Evolutionary conservation across 2,113 vertebrate species (phyloP).

Genomic region (Rhegmatorhina hoffmannsi): DNA sequence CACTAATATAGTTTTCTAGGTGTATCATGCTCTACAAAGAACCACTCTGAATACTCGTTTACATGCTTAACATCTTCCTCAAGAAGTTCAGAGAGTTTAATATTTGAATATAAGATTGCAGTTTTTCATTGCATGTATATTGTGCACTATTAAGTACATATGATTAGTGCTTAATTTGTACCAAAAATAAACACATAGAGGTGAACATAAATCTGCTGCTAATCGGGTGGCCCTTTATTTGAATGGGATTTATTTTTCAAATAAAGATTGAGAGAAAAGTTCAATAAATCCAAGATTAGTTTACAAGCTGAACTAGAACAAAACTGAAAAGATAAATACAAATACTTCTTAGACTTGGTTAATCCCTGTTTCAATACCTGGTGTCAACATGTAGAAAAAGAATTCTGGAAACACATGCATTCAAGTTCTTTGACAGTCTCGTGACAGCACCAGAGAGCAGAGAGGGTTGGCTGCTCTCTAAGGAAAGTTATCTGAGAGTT

Average conservation of each 20-base stretch:
- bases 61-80: background rate
- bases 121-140: background rate
- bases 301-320: background rate
- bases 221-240: background rate
- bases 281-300: background rate
- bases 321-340: background rate
- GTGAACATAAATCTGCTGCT: background rate
- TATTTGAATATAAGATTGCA: background rate
- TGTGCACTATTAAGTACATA: background rate
- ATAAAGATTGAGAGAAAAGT: background rate
- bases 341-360: background rate
- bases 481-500: fast-evolving
- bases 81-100: background rate
- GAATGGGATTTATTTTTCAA: background rate
- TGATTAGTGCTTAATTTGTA: background rate
- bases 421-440: conserved; percentile 41
- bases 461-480: background rate
- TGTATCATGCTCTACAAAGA: background rate
- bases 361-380: background rate
- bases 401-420: conserved; percentile 13
- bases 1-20: background rate
- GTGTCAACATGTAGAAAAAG: background rate
- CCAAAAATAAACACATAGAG: background rate
- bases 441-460: background rate
- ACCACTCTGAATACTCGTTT: background rate